Percentiles rank a stretch among this genome's conserved stretches.
These are phyloP conservation scores for Amblyraja radiata DNA, from an alignment of 2,797 vertebrate species.

Conservation along the genomic window DNA sequence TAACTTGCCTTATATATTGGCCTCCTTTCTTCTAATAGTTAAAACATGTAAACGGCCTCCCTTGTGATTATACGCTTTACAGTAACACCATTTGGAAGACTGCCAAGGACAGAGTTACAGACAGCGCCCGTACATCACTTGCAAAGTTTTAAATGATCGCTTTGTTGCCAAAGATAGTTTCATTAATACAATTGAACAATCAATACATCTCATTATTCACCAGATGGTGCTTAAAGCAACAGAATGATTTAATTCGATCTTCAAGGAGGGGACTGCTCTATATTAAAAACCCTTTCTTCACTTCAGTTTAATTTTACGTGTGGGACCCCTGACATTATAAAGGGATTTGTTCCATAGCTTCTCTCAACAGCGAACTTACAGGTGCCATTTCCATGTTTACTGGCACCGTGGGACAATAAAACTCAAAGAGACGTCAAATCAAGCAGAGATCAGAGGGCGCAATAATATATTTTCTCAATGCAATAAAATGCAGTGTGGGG, in stretches of 20 bases:
- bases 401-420: constrained; percentile 23
- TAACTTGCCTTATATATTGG: neutral
- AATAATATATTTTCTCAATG: constrained; percentile 33
- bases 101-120: neutral
- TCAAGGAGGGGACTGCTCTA: neutral
- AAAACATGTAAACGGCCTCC: constrained; percentile 7
- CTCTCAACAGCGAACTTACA: constrained; percentile 29
- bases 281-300: constrained; percentile 6
- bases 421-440: constrained; percentile 32
- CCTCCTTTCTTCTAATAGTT: neutral
- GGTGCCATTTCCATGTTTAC: constrained; percentile 31
- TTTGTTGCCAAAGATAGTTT: constrained; percentile 25
- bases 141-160: constrained; percentile 15
- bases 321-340: constrained; percentile 36
- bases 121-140: neutral
- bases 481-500: neutral
- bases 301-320: constrained; percentile 34
- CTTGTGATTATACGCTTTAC: neutral
- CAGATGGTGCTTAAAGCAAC: neutral
- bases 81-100: neutral
- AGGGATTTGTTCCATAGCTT: constrained; percentile 33
- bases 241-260: constrained; percentile 13
- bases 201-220: constrained; percentile 4
- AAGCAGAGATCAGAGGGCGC: constrained; percentile 29
- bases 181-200: constrained; percentile 23